phyloP scores from a whole-genome alignment of 2,113 vertebrate genomes.

The Montifringilla adamsi region DNA sequence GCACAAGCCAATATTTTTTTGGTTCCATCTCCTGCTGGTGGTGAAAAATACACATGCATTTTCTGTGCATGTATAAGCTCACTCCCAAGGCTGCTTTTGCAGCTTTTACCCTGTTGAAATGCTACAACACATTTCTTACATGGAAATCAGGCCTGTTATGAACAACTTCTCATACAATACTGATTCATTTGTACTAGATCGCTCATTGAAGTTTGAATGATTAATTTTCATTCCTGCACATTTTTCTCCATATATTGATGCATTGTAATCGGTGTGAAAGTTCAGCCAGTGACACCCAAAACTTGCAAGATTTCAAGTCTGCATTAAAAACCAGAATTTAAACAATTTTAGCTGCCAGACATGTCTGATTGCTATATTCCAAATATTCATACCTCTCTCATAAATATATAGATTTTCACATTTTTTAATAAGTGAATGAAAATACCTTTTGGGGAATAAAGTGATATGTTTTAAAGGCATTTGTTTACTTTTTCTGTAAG shows the following conservation, averaged over 20 bases:
- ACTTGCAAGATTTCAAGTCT: not conserved
- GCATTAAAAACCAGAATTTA: not conserved
- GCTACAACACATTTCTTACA: not conserved
- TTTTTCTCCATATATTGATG: not conserved
- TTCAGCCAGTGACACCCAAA: not conserved
- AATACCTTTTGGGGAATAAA: conserved; percentile 72
- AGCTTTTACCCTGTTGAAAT: not conserved
- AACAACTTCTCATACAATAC: not conserved
- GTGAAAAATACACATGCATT: not conserved
- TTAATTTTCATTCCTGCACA: not conserved
- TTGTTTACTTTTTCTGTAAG: conserved; percentile 78
- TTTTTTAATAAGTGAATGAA: conserved; percentile 71
- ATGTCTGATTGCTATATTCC: not conserved
- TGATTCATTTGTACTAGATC: not conserved
- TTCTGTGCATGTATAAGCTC: not conserved
- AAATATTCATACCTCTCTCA: conserved; percentile 3
- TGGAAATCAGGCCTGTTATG: not conserved
- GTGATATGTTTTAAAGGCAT: conserved; percentile 72
- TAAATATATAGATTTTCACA: conserved; percentile 53
- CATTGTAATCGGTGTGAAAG: not conserved
- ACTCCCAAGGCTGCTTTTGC: not conserved
- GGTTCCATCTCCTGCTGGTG: not conserved
- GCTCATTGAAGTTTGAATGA: not conserved
- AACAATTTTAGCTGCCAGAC: not conserved
- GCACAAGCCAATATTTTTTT: not conserved